Percentiles rank a stretch among this genome's conserved stretches.
phyloP scores from a whole-genome alignment of 2,888 invertebrate genomes.

The Petrophora chlorosata region DNA sequence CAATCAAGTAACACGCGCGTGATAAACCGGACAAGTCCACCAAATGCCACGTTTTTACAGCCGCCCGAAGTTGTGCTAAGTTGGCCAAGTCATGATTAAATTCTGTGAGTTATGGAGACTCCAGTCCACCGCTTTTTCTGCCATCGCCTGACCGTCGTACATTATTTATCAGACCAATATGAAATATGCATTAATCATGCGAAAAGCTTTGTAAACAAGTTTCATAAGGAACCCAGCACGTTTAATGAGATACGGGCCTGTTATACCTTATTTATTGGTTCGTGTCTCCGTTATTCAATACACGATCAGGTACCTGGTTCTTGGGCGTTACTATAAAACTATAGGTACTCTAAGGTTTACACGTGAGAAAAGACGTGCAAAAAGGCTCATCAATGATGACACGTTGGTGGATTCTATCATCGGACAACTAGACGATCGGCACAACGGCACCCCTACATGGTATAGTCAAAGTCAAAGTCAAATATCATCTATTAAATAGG shows the following conservation, averaged over 20 bases:
- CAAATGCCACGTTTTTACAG: constrained; percentile 27
- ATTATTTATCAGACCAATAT: constrained; percentile 66
- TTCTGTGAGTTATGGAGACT: constrained; percentile 69
- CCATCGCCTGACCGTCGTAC: constrained; percentile 50
- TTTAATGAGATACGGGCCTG: constrained; percentile 42
- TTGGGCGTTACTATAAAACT: no score
- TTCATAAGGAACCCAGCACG: constrained; percentile 45
- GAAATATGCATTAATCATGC: constrained; percentile 68
- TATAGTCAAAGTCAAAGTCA: no score
- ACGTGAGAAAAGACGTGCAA: no score
- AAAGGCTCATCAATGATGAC: no score
- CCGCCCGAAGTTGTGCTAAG: constrained; percentile 38
- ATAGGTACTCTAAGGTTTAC: no score
- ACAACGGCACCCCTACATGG: no score
- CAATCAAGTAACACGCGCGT: constrained; percentile 16
- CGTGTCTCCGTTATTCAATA: constrained; percentile 12
- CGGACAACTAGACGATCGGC: no score
- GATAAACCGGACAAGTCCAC: constrained; percentile 21
- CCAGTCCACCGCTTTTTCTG: constrained; percentile 59
- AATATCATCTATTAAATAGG: no score
- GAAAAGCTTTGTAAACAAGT: constrained; percentile 56
- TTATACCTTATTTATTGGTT: constrained; percentile 18
- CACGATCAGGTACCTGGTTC: constrained; percentile 1
- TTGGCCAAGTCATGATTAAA: constrained; percentile 68
- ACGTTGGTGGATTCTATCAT: no score